Conservation (phyloP, 92 coral and sea anemone genomes). For the Isaurus tuberculatus region DNA sequence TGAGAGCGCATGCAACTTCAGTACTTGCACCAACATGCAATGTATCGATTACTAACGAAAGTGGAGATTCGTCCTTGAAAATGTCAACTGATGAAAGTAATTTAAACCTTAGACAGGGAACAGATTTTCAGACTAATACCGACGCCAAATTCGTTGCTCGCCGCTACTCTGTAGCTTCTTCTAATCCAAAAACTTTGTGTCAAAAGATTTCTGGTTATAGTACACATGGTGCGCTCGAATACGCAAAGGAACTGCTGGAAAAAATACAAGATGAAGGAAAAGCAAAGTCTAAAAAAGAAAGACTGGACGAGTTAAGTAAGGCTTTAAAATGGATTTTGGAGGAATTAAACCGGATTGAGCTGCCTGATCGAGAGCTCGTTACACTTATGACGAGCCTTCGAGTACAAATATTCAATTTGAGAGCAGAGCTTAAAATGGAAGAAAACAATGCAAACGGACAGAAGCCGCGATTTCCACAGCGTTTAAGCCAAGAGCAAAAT, state of each 20-base stretch:
- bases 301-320: constrained; percentile 82
- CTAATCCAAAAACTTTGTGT: background rate
- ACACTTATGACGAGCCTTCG: constrained; percentile 84
- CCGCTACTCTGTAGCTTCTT: constrained; percentile 26
- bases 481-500: constrained; percentile 39
- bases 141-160: background rate
- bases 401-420: constrained; percentile 81
- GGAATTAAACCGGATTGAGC: constrained; percentile 83
- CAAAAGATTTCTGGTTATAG: constrained; percentile 81
- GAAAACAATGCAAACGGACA: constrained; percentile 55
- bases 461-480: constrained; percentile 30
- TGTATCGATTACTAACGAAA: background rate
- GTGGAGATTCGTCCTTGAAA: constrained; percentile 6
- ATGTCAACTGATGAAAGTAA: constrained; percentile 6
- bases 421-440: constrained; percentile 77
- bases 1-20: background rate
- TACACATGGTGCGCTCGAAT: constrained; percentile 86
- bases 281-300: constrained; percentile 74
- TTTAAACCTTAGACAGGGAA: background rate
- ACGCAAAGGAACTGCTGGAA: constrained; percentile 74
- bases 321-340: constrained; percentile 89
- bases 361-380: constrained; percentile 83
- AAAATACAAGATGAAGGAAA: constrained; percentile 82
- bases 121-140: background rate
- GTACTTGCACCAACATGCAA: constrained; percentile 1